Evolutionary conservation across 2,113 vertebrate species (phyloP), one percentile per base, ranked within the genome.

Genomic region (Mobula hypostoma): DNA sequence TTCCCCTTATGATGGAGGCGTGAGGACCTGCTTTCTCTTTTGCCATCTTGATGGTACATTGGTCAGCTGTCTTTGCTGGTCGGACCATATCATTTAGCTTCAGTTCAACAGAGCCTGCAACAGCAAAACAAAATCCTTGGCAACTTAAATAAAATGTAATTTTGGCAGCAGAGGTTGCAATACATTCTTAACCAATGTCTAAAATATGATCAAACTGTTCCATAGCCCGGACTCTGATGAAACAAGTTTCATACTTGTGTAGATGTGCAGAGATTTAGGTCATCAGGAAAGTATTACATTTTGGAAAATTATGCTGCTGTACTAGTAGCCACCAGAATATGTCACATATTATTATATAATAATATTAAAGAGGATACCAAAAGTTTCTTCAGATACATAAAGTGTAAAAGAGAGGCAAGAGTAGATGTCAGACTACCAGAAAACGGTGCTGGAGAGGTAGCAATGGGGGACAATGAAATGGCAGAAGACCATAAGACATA

Each of bases 1-100:
- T 98, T 94, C 97, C 97, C 66, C 96, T 96, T 76, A 99, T 99
- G 95, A 99, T 97, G 56, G 98, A 98, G 95, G 98, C 97, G 74
- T 98, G 97, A 0, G 98, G 98, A 0, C 95, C 92, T 0, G 98
- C 98, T 0, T 97, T 96, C 2, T 98, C 97, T 11, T 96, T 97
- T 70, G 98, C 98, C 98, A 99, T 97, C 83, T 95, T 96, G 90
- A 98, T 95, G 0, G 97, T 97, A 95, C 98, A 99, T 0, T 97
- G 97, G 58, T 95, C 95, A 0, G 98, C 95, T 0, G 95, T 96
- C 96, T 98, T 98, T 8, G 97, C 96, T 0, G 97, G 97, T 93
- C 97, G 94, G 58, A 99, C 98, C 98, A 99, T 98, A 95, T 99
- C 97, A 0, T 95, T 96, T 70, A 99, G 96, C 72, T 97, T 97